Percentiles rank a stretch among this genome's conserved stretches.
Evolutionary conservation across 1,140 invertebrate species (phyloP).

Genomic region (Pomphorhynchus laevis): DNA sequence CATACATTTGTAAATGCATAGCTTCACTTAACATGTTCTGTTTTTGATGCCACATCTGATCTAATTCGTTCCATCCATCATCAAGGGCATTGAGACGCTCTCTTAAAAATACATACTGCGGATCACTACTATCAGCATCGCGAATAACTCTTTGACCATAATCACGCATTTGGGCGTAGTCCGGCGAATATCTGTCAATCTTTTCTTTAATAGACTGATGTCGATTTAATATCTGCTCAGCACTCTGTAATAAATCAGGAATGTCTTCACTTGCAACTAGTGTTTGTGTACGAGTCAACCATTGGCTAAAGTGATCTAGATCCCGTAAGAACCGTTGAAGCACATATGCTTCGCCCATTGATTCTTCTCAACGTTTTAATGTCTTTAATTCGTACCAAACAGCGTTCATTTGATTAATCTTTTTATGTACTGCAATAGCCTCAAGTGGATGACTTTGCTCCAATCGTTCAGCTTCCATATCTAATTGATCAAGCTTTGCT

Average conservation of each 20-base stretch:
- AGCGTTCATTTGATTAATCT: conserved; percentile 46
- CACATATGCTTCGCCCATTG: conserved; percentile 86
- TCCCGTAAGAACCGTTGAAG: conserved; percentile 85
- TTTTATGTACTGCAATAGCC: conserved; percentile 50
- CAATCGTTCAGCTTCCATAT: conserved; percentile 56
- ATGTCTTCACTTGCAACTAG: conserved; percentile 68
- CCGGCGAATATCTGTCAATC: conserved; percentile 87
- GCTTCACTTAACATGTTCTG: conserved; percentile 39
- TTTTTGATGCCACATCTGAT: conserved; percentile 97
- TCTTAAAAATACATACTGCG: conserved; percentile 89
- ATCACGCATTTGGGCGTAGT: conserved; percentile 92
- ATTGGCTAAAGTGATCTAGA: conserved; percentile 92
- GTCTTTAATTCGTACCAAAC: conserved; percentile 88
- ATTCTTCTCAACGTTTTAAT: conserved; percentile 45
- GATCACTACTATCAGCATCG: conserved; percentile 35
- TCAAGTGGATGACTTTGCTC: conserved; percentile 73
- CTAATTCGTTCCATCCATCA: conserved; percentile 86
- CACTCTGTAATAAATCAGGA: conserved; percentile 43
- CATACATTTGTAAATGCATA: conserved; percentile 37
- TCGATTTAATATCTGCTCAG: conserved; percentile 61
- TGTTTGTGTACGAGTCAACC: conserved; percentile 91
- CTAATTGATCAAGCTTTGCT: conserved; percentile 35
- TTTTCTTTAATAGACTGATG: conserved; percentile 90
- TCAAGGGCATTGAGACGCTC: conserved; percentile 75
- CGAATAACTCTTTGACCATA: conserved; percentile 67